Evolutionary conservation across 1,140 invertebrate genomes (phyloP), one percentile per base, ranked within the genome.

Genomic region (Rhyzopertha dominica): DNA sequence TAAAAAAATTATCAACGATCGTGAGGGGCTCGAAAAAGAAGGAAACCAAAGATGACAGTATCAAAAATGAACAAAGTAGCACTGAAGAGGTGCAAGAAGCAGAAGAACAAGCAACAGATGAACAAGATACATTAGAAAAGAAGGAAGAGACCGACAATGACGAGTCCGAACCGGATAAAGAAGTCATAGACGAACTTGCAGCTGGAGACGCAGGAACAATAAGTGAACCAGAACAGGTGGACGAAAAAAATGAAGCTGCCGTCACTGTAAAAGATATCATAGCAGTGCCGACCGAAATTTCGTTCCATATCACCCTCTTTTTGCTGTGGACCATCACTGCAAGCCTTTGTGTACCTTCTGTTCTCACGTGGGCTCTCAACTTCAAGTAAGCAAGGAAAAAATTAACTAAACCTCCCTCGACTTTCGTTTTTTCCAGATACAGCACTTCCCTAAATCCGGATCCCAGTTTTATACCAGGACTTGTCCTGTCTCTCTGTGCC

Each of bases 231-330:
- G 24, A 40, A 16, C 16, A 17, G 18, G 13, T 35, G 19, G 12
- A 16, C 28, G 4, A 3, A n/a, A 13, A 2, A 26, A 8, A 29
- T n/a, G n/a, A n/a, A n/a, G n/a, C n/a, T n/a, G n/a, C n/a, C n/a
- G n/a, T n/a, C n/a, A n/a, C 20, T n/a, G 31, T 39, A 8, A 20
- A 18, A 18, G 40, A 38, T 16, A 17, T 56, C 8, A 38, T 40
- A 12, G 20, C 51, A 8, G 44, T 49, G 8, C 50, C 60, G 12
- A 71, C 64, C 47, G 66, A 67, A 40, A 67, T 78, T 42, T 72
- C 77, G 47, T 81, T 80, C 52, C 79, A 81, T 53, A 69, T 78
- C 49, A 74, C 72, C 38, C 50, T 81, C 50, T 75, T 81, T 45
- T 68, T 77, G n/a, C 51, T 81, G 55, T 74, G 78, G 61, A 51